Evolutionary conservation across 2,113 vertebrate species (phyloP), one percentile per base, ranked within the genome.

Genomic region (Cariama cristata): DNA sequence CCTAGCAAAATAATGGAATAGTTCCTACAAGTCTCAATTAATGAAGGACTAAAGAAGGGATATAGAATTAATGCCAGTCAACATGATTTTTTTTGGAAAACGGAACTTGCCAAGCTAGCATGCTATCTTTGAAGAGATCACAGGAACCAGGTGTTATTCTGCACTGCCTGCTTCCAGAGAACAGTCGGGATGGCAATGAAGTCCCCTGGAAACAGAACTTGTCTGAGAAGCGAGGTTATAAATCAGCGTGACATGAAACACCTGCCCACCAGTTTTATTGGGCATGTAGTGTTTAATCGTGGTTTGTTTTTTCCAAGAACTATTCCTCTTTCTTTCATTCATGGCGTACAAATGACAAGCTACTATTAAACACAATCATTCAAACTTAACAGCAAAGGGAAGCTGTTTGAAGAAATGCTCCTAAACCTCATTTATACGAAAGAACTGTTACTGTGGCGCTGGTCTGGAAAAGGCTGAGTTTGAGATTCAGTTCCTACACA

Each of bases 281-380:
- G 81, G 69, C 94, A 88, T 5, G 20, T 6, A 76, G 84, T 63
- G 84, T 94, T 96, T 97, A 96, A 96, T 82, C 94, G 91, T 27
- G 68, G 71, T 35, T 94, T 73, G 86, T 42, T 90, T 95, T 68
- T 59, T 96, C 94, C 94, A 97, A 73, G 77, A 93, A 82, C 87
- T 62, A 38, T 60, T 89, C 63, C 77, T 82, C 74, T 82, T 27
- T 30, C 77, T 53, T 58, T 86, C 95, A 63, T 63, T 86, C 90
- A 32, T 2, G 14, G 69, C 0, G 1, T 20, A 47, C 79, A 59
- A 64, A 60, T 93, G 89, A 90, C 95, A 96, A 85, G 67, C 81
- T 95, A 40, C 89, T 75, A 95, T 95, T 96, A 88, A 89, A 88
- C 74, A 60, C 72, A 33, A 94, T 91, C 90, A 76, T 83, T 93